Evolutionary conservation across 2,888 invertebrate species (phyloP).

Genomic region (Altica lythri): DNA sequence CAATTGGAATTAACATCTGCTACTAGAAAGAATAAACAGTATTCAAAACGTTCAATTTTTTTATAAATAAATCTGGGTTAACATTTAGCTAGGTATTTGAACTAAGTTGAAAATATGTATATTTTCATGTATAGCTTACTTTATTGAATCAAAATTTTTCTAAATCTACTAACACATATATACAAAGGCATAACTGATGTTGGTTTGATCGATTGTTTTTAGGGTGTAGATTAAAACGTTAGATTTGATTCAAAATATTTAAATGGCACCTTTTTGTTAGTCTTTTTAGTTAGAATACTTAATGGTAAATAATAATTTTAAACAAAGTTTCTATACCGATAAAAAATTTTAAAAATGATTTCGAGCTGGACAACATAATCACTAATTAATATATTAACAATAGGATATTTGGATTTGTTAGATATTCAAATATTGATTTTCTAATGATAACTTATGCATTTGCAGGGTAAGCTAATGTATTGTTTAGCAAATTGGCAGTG

Average conservation of each 20-base stretch:
- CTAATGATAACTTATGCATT: too few species aligned
- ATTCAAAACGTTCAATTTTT: background rate
- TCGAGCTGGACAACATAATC: too few species aligned
- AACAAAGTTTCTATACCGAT: background rate
- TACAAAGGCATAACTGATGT: slow-evolving; percentile 42
- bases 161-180: slow-evolving; percentile 40
- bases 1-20: background rate
- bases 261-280: slow-evolving; percentile 14
- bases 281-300: slow-evolving; percentile 14
- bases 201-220: slow-evolving; percentile 29
- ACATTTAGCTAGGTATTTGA: background rate
- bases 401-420: too few species aligned
- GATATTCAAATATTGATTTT: too few species aligned
- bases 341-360: too few species aligned
- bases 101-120: too few species aligned
- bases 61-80: background rate
- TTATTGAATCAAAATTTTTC: slow-evolving; percentile 16
- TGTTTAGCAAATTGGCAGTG: too few species aligned
- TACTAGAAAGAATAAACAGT: background rate
- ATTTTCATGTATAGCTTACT: slow-evolving; percentile 25
- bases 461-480: too few species aligned
- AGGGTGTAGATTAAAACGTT: slow-evolving; percentile 6
- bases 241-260: slow-evolving; percentile 12
- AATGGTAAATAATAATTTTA: background rate
- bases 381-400: too few species aligned